Evolutionary conservation across 2,797 vertebrate genomes (phyloP).

Genomic region (Merluccius polli): DNA sequence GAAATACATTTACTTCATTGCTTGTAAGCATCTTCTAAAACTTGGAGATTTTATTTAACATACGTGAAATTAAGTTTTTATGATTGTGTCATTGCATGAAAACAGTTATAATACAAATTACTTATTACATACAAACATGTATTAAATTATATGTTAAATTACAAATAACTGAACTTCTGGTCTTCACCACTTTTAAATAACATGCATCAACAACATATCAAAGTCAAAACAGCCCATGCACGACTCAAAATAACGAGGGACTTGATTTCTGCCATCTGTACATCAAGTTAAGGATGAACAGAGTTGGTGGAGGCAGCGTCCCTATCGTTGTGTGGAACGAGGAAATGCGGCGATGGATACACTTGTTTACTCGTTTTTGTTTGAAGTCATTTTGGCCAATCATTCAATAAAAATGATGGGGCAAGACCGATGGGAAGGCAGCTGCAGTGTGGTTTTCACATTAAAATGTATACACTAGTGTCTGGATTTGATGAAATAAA

Average conservation of each 20-base stretch:
- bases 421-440: neutral
- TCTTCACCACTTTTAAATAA: neutral
- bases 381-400: neutral
- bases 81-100: neutral
- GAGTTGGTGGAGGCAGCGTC: neutral
- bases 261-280: neutral
- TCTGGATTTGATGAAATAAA: neutral
- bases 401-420: neutral
- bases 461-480: neutral
- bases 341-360: neutral
- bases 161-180: neutral
- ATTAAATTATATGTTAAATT: neutral
- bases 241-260: neutral
- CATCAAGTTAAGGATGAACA: neutral
- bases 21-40: neutral
- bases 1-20: neutral
- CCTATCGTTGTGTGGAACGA: neutral
- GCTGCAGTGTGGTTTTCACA: neutral
- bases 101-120: neutral
- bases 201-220: neutral
- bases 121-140: neutral
- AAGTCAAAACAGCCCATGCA: neutral
- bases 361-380: slow-evolving; percentile 2
- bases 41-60: neutral
- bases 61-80: neutral